Evolutionary conservation across 1,140 invertebrate species (phyloP).

Genomic region (Nymphalis io): DNA sequence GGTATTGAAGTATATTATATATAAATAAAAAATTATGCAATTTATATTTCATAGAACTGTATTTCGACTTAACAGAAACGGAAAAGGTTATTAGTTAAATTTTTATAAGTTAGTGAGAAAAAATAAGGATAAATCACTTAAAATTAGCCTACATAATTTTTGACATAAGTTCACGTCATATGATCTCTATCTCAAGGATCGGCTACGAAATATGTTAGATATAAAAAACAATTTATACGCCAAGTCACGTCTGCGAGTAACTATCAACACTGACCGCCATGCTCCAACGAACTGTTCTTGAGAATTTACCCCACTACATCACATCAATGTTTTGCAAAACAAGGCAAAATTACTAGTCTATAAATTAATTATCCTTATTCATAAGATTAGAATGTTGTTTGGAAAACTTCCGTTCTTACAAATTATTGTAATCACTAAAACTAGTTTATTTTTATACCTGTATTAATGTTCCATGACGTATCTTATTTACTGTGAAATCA

Average conservation of each 20-base stretch:
- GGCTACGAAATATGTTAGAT: slow-evolving; percentile 12
- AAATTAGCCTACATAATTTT: slow-evolving; percentile 18
- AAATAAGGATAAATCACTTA: slow-evolving; percentile 72
- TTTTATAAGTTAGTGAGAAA: too few relatives aligned
- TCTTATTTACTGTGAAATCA: neutral
- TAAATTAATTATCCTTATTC: slow-evolving; percentile 18
- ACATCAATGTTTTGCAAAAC: slow-evolving; percentile 20
- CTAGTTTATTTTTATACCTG: neutral
- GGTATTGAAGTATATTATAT: too few relatives aligned
- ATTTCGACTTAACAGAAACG: too few relatives aligned
- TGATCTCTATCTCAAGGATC: slow-evolving; percentile 25
- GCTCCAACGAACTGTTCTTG: slow-evolving; percentile 48
- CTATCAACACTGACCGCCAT: slow-evolving; percentile 50
- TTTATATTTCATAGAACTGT: too few relatives aligned
- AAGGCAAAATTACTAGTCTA: slow-evolving; percentile 26
- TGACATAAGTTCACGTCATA: neutral
- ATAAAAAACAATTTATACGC: slow-evolving; percentile 51
- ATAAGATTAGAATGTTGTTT: slow-evolving; percentile 1
- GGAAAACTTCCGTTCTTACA: neutral
- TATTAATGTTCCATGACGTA: neutral
- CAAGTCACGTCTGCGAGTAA: slow-evolving; percentile 51
- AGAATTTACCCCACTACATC: slow-evolving; percentile 32
- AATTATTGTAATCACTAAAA: neutral
- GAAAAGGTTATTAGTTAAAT: too few relatives aligned
- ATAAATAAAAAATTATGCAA: too few relatives aligned